A percentile compares a stretch with the other conserved stretches of the same genome.
These are phyloP conservation scores for Dermatophagoides farinae DNA, from an alignment of 1,140 invertebrate species.

Conservation along the genomic window DNA sequence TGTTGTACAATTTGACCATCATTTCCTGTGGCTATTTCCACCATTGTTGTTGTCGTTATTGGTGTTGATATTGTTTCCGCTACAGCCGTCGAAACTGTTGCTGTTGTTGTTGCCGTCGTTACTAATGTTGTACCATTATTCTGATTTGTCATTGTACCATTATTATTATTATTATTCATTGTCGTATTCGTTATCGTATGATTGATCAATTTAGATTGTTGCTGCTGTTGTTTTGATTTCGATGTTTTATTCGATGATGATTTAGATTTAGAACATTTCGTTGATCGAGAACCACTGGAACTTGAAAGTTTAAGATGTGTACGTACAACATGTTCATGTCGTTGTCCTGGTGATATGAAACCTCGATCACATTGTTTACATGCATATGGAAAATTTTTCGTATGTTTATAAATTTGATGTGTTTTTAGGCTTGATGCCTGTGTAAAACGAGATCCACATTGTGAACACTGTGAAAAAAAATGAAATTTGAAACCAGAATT, in stretches of 20 bases:
- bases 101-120: neutral
- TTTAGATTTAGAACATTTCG: neutral
- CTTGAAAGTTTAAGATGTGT: neutral
- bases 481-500: neutral
- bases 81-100: neutral
- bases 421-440: constrained; percentile 15
- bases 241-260: neutral
- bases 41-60: neutral
- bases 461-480: constrained; percentile 8
- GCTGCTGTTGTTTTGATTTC: neutral
- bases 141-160: neutral
- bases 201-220: neutral
- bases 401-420: constrained; percentile 18
- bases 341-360: constrained; percentile 15
- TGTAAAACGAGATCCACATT: constrained; percentile 15
- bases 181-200: neutral
- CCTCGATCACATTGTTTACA: constrained; percentile 16
- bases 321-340: constrained; percentile 6
- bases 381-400: constrained; percentile 16
- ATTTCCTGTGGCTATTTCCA: neutral
- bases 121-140: neutral
- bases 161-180: neutral
- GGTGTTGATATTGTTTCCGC: neutral
- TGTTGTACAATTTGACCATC: neutral
- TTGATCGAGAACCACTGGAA: neutral